Evolutionary conservation across 2,113 vertebrate genomes (phyloP).

Genomic region (Brachyhypopomus gauderio): DNA sequence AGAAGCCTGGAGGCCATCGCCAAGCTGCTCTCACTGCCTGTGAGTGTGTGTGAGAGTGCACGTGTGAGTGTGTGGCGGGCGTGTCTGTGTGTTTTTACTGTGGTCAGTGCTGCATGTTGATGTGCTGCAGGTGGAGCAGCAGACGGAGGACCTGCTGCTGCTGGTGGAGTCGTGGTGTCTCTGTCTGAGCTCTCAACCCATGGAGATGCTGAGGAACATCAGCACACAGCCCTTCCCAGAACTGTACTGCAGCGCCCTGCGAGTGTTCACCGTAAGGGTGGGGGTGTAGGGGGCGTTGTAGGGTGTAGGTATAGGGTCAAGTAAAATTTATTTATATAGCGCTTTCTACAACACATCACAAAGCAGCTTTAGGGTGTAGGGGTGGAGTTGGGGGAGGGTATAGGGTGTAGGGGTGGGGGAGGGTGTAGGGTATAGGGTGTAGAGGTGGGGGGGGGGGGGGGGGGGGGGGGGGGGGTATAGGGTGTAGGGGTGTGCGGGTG

Average conservation of each 20-base stretch:
- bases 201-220: conserved; percentile 88
- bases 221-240: conserved; percentile 94
- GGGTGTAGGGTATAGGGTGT: too few species aligned
- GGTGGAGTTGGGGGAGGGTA: not conserved
- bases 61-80: not conserved
- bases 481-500: too few species aligned
- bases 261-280: conserved; percentile 84
- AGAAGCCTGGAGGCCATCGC: conserved; percentile 89
- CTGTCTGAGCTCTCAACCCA: conserved; percentile 79
- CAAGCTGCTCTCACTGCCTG: conserved; percentile 84
- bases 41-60: conserved; percentile 62
- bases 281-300: too few species aligned
- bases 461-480: too few species aligned
- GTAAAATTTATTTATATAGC: too few species aligned
- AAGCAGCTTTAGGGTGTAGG: too few species aligned
- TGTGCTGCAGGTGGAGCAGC: conserved; percentile 81
- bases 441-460: too few species aligned
- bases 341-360: too few species aligned
- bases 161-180: conserved; percentile 91
- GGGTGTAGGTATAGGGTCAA: too few species aligned
- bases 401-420: too few species aligned
- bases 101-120: not conserved
- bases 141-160: conserved; percentile 91
- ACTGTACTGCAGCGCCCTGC: conserved; percentile 85
- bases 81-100: not conserved